A percentile compares a stretch with the other conserved stretches of the same genome.
These are phyloP conservation scores for Pseudorhiza aurosa DNA, from an alignment of 30 jellyfish, hydroid and myxozoan species.

Conservation along the genomic window DNA sequence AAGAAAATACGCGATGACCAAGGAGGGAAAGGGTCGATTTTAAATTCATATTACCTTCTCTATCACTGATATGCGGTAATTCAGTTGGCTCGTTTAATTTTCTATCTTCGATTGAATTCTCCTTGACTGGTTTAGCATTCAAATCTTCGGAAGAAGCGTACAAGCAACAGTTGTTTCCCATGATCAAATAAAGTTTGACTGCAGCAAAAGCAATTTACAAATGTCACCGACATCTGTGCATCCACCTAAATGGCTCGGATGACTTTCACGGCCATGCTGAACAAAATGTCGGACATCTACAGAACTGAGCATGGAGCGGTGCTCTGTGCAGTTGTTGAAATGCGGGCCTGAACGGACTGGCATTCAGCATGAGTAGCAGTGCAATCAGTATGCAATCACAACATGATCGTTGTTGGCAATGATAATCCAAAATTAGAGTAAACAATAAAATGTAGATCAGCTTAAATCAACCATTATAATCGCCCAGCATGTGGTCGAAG, in stretches of 20 bases:
- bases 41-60: slow-evolving; percentile 73
- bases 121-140: slow-evolving; percentile 61
- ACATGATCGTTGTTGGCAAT: slow-evolving; percentile 6
- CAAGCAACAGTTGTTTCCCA: slow-evolving; percentile 93
- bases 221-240: slow-evolving; percentile 42
- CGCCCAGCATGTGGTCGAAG: slow-evolving; percentile 1
- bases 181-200: slow-evolving; percentile 46
- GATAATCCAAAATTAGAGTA: neutral
- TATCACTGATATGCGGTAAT: slow-evolving; percentile 89
- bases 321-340: neutral
- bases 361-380: slow-evolving; percentile 39
- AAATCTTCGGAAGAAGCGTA: slow-evolving; percentile 86
- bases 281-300: neutral
- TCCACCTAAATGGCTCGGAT: slow-evolving; percentile 9
- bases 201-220: slow-evolving; percentile 28
- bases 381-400: slow-evolving; percentile 50
- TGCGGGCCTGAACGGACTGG: slow-evolving; percentile 15
- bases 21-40: neutral
- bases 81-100: slow-evolving; percentile 64
- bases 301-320: neutral
- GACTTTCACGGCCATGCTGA: slow-evolving; percentile 1
- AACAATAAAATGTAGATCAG: neutral
- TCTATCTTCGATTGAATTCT: slow-evolving; percentile 51
- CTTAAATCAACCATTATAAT: neutral
- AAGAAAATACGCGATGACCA: no score